phyloP scores from a whole-genome alignment of 2,888 invertebrate genomes.

The Platerodrilus igneus region DNA sequence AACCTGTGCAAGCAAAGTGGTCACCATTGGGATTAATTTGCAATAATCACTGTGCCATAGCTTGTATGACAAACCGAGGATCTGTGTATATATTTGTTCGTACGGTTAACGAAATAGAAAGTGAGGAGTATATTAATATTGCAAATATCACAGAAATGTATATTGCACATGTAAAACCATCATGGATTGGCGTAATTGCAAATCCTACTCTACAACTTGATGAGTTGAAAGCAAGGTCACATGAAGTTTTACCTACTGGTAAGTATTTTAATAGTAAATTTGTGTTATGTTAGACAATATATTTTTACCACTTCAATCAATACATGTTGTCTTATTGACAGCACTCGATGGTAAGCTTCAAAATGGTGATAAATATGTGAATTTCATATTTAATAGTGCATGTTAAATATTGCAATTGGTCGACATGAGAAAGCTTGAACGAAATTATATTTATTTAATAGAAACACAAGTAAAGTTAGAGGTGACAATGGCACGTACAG shows the following conservation, averaged over 20 bases:
- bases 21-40: constrained; percentile 36
- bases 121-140: constrained; percentile 31
- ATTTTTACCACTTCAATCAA: no score
- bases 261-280: constrained; percentile 17
- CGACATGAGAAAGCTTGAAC: no score
- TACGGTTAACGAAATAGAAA: constrained; percentile 32
- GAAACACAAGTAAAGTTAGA: no score
- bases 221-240: constrained; percentile 36
- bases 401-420: no score
- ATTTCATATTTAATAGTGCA: no score
- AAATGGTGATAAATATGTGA: no score
- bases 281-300: constrained; percentile 10
- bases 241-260: constrained; percentile 35
- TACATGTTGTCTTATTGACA: no score
- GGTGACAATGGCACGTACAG: no score
- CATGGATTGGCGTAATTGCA: constrained; percentile 29
- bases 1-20: constrained; percentile 36
- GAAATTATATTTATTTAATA: no score
- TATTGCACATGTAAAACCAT: constrained; percentile 28
- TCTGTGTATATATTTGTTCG: constrained; percentile 38
- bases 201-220: constrained; percentile 26
- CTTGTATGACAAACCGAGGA: constrained; percentile 36
- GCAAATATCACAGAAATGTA: constrained; percentile 37
- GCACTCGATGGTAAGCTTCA: no score
- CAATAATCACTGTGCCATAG: constrained; percentile 34